These are phyloP conservation scores for Oriolus oriolus DNA, from an alignment of 2,113 vertebrate genomes.

Conservation along the genomic window DNA sequence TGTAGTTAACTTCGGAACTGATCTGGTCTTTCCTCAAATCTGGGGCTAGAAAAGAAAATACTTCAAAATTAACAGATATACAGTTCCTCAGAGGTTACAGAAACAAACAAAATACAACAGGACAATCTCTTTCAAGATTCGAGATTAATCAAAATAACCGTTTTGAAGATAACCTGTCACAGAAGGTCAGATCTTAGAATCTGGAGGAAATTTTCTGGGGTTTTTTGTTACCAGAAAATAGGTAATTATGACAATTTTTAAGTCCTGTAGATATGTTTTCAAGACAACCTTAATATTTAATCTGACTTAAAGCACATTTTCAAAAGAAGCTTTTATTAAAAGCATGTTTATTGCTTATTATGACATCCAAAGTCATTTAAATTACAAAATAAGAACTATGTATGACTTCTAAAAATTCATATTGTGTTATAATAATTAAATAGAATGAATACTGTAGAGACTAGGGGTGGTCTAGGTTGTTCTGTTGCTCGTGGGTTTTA, in stretches of 20 bases:
- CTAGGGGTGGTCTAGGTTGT: not conserved
- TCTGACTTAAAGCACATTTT: not conserved
- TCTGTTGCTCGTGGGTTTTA: not conserved
- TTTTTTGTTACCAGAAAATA: not conserved
- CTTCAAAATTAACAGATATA: not conserved
- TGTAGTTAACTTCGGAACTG: constrained; percentile 58
- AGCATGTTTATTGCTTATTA: not conserved
- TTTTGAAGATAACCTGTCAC: not conserved
- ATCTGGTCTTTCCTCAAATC: constrained; percentile 61
- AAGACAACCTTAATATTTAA: not conserved
- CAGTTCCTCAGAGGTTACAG: not conserved
- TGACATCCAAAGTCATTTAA: not conserved
- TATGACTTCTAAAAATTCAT: not conserved
- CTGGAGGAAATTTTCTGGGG: not conserved
- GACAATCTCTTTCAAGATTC: not conserved
- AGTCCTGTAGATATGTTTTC: not conserved
- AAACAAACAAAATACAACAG: not conserved
- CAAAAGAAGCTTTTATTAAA: not conserved
- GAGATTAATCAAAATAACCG: not conserved
- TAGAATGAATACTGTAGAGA: not conserved
- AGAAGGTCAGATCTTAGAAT: not conserved
- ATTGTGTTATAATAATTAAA: not conserved
- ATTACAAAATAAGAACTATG: not conserved
- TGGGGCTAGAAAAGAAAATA: not conserved
- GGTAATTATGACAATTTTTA: not conserved